A percentile compares a stretch with the other conserved stretches of the same genome.
phyloP scores from a whole-genome alignment of 2,888 invertebrate species.

The Sphaeridia pumilis region DNA sequence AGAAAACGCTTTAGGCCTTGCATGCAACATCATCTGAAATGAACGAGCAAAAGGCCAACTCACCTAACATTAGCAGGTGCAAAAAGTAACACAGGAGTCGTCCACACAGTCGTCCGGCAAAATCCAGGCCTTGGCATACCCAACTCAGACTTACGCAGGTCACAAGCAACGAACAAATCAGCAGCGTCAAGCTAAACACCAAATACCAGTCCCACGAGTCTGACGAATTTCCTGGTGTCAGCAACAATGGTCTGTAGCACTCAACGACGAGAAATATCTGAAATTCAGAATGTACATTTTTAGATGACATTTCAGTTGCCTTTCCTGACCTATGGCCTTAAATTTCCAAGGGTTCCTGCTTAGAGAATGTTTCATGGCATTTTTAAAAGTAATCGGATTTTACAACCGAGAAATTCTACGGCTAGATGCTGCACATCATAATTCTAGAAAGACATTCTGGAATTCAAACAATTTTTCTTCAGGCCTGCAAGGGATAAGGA shows the following conservation, averaged over 20 bases:
- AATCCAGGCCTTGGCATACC: conserved; percentile 36
- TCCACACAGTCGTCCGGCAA: conserved; percentile 36
- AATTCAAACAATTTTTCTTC: too few species aligned
- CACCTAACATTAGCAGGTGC: conserved; percentile 35
- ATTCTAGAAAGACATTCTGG: too few species aligned
- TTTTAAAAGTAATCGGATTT: too few species aligned
- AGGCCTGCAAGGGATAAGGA: too few species aligned
- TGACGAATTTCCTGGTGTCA: conserved; percentile 19
- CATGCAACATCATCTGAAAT: too few species aligned
- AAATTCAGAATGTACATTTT: neutral
- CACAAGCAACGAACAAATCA: conserved; percentile 32
- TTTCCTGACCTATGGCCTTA: too few species aligned
- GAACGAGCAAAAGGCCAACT: neutral
- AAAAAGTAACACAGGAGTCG: conserved; percentile 37
- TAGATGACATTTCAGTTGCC: too few species aligned
- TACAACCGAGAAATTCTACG: too few species aligned
- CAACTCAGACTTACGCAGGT: conserved; percentile 36
- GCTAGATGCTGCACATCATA: too few species aligned
- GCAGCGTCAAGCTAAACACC: conserved; percentile 26
- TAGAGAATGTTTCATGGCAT: too few species aligned
- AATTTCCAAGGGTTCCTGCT: too few species aligned
- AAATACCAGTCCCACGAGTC: conserved; percentile 26
- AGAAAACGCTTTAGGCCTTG: too few species aligned
- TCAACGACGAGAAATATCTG: conserved; percentile 31
- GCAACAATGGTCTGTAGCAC: conserved; percentile 26